Conservation (phyloP, 2,888 invertebrate genomes). For the Epistrophe eligans region DNA sequence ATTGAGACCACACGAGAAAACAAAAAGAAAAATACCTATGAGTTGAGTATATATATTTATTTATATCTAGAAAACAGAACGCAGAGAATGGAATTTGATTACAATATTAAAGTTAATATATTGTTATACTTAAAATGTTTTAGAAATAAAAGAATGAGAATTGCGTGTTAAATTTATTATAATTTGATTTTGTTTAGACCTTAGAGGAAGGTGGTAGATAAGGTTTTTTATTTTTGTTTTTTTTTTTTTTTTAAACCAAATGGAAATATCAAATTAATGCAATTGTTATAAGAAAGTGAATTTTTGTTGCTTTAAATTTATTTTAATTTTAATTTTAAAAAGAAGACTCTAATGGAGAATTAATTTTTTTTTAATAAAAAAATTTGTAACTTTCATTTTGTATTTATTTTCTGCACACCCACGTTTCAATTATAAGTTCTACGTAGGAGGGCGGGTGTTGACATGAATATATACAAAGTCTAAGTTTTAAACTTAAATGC, state of each 20-base stretch:
- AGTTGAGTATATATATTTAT: not conserved
- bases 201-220: not conserved
- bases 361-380: not conserved
- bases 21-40: constrained; percentile 13
- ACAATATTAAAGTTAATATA: constrained; percentile 53
- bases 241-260: not conserved
- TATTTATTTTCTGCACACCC: not conserved
- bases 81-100: constrained; percentile 62
- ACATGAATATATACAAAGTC: constrained; percentile 21
- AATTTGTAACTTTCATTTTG: not conserved
- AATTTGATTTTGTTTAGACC: constrained; percentile 31
- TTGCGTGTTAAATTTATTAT: constrained; percentile 21
- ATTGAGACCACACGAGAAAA: constrained; percentile 73
- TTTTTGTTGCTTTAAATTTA: not conserved
- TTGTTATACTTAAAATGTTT: constrained; percentile 44
- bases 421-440: not conserved
- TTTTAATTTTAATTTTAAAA: constrained; percentile 1
- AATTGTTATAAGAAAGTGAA: constrained; percentile 33
- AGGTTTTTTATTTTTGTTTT: too few relatives aligned
- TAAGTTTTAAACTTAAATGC: not conserved
- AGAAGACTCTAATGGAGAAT: not conserved
- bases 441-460: not conserved
- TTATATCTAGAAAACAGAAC: not conserved
- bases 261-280: constrained; percentile 9
- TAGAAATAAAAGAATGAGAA: constrained; percentile 2